Conservation (phyloP, 1,140 invertebrate genomes). For the Tetranychus cinnabarinus region DNA sequence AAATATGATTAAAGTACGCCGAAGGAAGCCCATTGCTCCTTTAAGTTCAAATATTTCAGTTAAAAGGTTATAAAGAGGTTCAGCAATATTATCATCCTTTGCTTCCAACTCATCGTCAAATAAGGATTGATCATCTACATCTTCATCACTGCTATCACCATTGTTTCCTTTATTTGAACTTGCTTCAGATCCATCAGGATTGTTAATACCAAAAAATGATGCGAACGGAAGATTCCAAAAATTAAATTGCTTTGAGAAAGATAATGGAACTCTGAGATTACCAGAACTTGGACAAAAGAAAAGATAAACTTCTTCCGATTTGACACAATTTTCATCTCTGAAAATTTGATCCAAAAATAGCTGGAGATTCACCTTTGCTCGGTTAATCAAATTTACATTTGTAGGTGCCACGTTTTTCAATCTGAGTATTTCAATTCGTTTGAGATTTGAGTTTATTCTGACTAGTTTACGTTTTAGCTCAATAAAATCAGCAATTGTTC, state of each 20-base stretch:
- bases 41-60: slow-evolving; percentile 62
- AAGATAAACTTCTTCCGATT: slow-evolving; percentile 63
- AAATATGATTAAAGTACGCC: slow-evolving; percentile 64
- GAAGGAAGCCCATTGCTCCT: slow-evolving; percentile 59
- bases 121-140: not conserved
- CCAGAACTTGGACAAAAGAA: slow-evolving; percentile 72
- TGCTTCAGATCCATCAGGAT: not conserved
- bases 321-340: slow-evolving; percentile 48
- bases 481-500: slow-evolving; percentile 56
- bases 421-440: not conserved
- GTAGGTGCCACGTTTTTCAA: slow-evolving; percentile 8
- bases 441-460: not conserved
- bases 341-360: slow-evolving; percentile 26
- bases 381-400: slow-evolving; percentile 48
- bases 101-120: slow-evolving; percentile 6
- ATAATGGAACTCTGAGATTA: slow-evolving; percentile 48
- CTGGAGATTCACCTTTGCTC: slow-evolving; percentile 53
- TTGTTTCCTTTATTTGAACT: not conserved
- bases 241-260: slow-evolving; percentile 44
- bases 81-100: slow-evolving; percentile 46
- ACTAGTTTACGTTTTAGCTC: slow-evolving; percentile 57
- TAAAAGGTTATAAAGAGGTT: slow-evolving; percentile 57
- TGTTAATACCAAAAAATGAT: not conserved
- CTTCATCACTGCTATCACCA: not conserved
- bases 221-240: not conserved